Evolutionary conservation across 2,888 invertebrate species (phyloP).

Genomic region (Trissolcus japonicus): DNA sequence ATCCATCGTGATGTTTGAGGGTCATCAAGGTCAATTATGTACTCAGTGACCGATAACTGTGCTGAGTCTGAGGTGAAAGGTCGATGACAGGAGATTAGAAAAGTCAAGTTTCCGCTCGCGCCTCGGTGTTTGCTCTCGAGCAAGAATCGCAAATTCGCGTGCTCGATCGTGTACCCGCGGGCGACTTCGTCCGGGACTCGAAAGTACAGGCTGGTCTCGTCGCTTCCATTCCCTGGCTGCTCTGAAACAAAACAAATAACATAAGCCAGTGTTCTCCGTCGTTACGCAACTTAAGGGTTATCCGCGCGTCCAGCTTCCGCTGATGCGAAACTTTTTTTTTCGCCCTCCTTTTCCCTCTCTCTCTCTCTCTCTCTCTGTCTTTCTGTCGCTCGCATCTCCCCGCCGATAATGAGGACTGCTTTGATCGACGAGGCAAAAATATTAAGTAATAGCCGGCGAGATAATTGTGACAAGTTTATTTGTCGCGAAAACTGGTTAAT

Average conservation of each 20-base stretch:
- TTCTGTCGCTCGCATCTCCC: no score
- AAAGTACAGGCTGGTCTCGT: conserved; percentile 42
- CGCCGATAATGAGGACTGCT: conserved; percentile 29
- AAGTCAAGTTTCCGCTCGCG: conserved; percentile 60
- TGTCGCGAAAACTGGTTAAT: conserved; percentile 34
- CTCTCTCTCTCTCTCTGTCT: no score
- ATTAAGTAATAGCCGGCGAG: conserved; percentile 24
- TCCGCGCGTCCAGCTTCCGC: conserved; percentile 36
- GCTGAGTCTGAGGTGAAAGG: conserved; percentile 61
- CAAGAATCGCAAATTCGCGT: conserved; percentile 77
- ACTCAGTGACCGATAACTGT: conserved; percentile 55
- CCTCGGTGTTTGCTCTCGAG: conserved; percentile 59
- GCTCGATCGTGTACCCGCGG: conserved; percentile 70
- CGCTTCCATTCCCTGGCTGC: conserved; percentile 60
- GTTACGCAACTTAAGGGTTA: conserved; percentile 42
- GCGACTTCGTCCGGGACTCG: conserved; percentile 21
- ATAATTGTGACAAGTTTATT: conserved; percentile 47
- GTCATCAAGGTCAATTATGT: conserved; percentile 65
- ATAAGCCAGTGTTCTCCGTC: conserved; percentile 35
- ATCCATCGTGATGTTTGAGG: conserved; percentile 78
- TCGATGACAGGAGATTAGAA: conserved; percentile 71
- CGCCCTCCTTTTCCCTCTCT: no score
- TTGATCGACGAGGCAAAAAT: conserved; percentile 42
- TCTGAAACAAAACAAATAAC: conserved; percentile 62
- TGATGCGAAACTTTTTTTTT: conserved; percentile 22